Base-by-base conservation (phyloP, 2,888 invertebrate genomes). In the Eupithecia subumbrata region DNA sequence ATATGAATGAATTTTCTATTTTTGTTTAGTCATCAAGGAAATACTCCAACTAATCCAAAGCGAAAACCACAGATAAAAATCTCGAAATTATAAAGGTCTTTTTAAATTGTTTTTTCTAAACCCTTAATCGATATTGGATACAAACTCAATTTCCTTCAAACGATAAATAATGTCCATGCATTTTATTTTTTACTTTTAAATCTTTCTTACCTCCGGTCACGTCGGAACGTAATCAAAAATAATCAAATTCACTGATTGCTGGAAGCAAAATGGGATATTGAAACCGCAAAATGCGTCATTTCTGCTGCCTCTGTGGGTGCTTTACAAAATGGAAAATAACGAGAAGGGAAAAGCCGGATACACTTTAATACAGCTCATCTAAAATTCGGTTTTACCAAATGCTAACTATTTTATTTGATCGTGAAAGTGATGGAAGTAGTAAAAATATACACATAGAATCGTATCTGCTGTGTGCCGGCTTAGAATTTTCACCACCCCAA, bases 191-290 rank as follows among this genome's bases (percentile, higher is more conserved):
- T 22, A 25, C 12, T 25, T 60, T 25, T 60, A 14, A 60, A 60
- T 60, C 3, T 74, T 74, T 37, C 66, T 66, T 70, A 60, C 60
- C 68, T 71, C 69, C 60, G 74, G 67, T 71, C 77, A 77, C 77
- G 77, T 73, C 43, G 64, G 43, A 70, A 64, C 25, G 64, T 75
- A 75, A 77, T 77, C 66, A 60, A 72, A 73, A 75, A 75, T 75
- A 77, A 77, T 77, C 77, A 75, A 67, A 72, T 69, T 71, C 68
- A 63, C 48, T 75, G 77, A 77, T 73, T 77, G 75, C 73, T 70
- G 64, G 52, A 66, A 67, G 34, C 48, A 74, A 18, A 74, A 69
- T 66, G 66, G 76, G 70, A 76, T 73, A 25, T 76, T 34, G 69
- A 74, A 77, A 77, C 76, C 74, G 72, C 74, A 77, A 72, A 72